Evolutionary conservation across 2,888 invertebrate genomes (phyloP).

Genomic region (Lasioglossum oenotherae): DNA sequence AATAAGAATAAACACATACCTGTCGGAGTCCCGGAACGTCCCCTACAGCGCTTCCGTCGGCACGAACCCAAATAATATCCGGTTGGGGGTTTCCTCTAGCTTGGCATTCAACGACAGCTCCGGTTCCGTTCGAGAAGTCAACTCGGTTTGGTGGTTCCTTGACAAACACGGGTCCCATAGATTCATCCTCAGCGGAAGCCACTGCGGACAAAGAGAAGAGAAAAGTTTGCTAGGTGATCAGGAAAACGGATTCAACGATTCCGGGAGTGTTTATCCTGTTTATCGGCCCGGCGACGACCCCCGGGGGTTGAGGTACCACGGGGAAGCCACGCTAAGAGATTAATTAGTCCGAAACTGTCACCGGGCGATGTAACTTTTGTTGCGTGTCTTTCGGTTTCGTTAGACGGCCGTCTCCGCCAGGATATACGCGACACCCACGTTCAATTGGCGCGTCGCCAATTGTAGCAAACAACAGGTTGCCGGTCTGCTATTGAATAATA

Average conservation of each 20-base stretch:
- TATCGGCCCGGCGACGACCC: neutral
- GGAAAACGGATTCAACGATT: neutral
- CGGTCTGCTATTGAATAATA: slow-evolving; percentile 74
- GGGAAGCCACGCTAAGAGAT: slow-evolving; percentile 20
- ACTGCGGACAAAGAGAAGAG: slow-evolving; percentile 46
- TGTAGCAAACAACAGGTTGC: slow-evolving; percentile 74
- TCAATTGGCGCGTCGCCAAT: slow-evolving; percentile 75
- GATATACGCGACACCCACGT: slow-evolving; percentile 76
- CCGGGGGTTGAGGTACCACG: neutral
- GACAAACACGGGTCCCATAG: slow-evolving; percentile 95
- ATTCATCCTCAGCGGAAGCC: slow-evolving; percentile 88
- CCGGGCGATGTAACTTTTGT: slow-evolving; percentile 41
- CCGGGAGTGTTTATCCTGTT: neutral
- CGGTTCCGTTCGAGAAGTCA: slow-evolving; percentile 97
- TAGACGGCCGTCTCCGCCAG: slow-evolving; percentile 69
- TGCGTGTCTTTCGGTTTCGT: slow-evolving; percentile 64
- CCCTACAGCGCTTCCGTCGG: slow-evolving; percentile 95
- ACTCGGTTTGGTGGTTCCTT: slow-evolving; percentile 96
- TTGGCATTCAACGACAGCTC: slow-evolving; percentile 96
- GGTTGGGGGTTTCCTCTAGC: slow-evolving; percentile 96
- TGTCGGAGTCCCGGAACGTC: slow-evolving; percentile 95
- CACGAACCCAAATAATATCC: slow-evolving; percentile 96
- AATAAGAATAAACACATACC: slow-evolving; percentile 84
- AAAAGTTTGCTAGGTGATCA: neutral
- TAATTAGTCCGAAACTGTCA: slow-evolving; percentile 47